Conservation (phyloP, 2,888 invertebrate species). For the Volucella zonaria region DNA sequence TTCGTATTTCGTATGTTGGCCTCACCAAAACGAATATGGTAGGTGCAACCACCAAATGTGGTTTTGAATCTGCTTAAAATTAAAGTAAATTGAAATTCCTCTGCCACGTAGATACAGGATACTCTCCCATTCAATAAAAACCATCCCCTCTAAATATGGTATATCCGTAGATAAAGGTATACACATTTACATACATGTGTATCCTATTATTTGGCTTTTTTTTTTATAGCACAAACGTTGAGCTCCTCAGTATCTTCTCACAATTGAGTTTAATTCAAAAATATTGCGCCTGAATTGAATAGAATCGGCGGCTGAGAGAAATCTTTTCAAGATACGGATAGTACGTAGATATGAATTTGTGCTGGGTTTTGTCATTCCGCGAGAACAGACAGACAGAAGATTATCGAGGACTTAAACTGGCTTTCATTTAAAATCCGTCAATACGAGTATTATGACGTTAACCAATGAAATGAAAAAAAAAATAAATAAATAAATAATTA, state of each 20-base stretch:
- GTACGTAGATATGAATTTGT: too few relatives aligned
- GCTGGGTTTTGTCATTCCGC: not conserved
- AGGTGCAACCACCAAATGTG: slow-evolving; percentile 5
- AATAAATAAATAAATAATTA: too few relatives aligned
- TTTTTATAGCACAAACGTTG: not conserved
- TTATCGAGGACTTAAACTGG: slow-evolving; percentile 38
- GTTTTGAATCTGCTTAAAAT: slow-evolving; percentile 14
- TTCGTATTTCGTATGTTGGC: not conserved
- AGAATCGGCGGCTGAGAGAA: too few relatives aligned
- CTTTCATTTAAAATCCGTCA: slow-evolving; percentile 39
- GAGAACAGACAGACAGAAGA: slow-evolving; percentile 7
- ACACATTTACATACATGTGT: too few relatives aligned
- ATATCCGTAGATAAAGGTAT: too few relatives aligned
- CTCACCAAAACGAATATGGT: not conserved
- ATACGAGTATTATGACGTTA: slow-evolving; percentile 38
- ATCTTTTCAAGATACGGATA: too few relatives aligned
- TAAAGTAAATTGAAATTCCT: slow-evolving; percentile 8
- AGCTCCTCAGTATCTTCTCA: not conserved
- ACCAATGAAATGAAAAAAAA: slow-evolving; percentile 36
- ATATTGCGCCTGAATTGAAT: not conserved
- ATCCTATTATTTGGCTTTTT: too few relatives aligned
- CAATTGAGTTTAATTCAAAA: slow-evolving; percentile 15
- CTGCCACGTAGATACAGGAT: too few relatives aligned
- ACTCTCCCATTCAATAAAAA: too few relatives aligned
- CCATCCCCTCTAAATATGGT: too few relatives aligned